Evolutionary conservation across 2,797 vertebrate species (phyloP), one percentile per base, ranked within the genome.

Genomic region (Sorex maritimensis): DNA sequence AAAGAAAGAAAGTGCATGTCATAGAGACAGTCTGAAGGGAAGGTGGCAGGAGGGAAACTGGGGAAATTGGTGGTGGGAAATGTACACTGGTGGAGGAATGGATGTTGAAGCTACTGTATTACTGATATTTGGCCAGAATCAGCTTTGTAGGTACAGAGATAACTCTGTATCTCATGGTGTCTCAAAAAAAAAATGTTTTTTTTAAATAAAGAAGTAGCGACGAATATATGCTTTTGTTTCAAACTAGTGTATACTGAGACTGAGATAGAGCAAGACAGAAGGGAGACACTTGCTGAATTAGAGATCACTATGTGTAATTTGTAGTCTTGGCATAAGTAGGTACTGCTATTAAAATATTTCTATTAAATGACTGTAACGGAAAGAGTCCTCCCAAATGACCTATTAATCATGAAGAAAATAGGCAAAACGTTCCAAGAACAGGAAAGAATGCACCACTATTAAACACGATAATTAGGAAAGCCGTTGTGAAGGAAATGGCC

Each of bases 261-360:
- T 92, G 72, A 87, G 23, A 3, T 2, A 72, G 44, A 68, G 2
- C 7, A 19, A 95, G 72, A 88, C 5, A n/a, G 23, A 95, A 72
- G 7, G 24, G 8, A 86, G 58, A 34, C 0, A 28, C 28, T 95
- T 88, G 88, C 67, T 90, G 38, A 88, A 73, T 78, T 88, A 90
- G 13, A 58, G 58, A 85, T 19, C 67, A 85, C 17, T 78, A 30
- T 58, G 34, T 65, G 41, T 44, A 49, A 2, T 69, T 82, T 85
- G 24, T 55, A 55, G 41, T 91, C 92, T 78, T 81, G 78, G 84
- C 67, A 92, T 90, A 88, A 93, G 10, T 63, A 83, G 38, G 4
- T 49, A 28, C 58, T 61, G 58, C 52, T 77, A 28, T 92, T 23
- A n/a, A 68, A 86, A 34, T 82, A 73, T 52, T 86, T 88, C 61